Conservation (phyloP, 2,888 invertebrate species). For the Brenthis daphne region DNA sequence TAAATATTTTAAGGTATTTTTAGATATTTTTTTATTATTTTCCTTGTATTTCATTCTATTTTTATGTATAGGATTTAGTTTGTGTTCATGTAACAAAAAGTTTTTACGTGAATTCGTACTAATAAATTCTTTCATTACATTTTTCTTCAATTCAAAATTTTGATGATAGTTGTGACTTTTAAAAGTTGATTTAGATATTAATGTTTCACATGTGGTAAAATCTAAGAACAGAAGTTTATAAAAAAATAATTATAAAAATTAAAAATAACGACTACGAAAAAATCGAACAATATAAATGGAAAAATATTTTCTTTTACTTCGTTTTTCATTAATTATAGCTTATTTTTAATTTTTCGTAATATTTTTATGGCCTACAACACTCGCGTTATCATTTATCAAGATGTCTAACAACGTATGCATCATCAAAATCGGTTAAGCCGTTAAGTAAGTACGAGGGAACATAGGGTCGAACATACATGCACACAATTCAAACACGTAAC, state of each 20-base stretch:
- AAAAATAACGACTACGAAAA: background rate
- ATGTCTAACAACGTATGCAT: no score
- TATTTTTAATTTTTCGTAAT: no score
- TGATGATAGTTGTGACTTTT: slow-evolving; percentile 29
- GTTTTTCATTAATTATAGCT: no score
- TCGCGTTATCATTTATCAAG: no score
- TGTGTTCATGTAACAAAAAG: slow-evolving; percentile 40
- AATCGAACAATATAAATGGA: background rate
- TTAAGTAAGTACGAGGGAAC: no score
- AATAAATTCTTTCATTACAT: slow-evolving; percentile 24
- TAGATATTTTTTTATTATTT: slow-evolving; percentile 2
- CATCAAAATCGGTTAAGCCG: no score
- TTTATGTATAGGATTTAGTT: background rate
- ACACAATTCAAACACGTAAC: no score
- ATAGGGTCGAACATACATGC: no score
- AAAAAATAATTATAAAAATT: slow-evolving; percentile 34
- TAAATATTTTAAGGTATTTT: background rate
- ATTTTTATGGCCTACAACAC: no score
- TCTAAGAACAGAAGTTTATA: background rate
- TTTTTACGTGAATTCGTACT: slow-evolving; percentile 52
- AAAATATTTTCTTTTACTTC: no score
- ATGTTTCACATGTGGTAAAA: slow-evolving; percentile 4
- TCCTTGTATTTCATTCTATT: background rate
- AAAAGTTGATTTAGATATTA: slow-evolving; percentile 21
- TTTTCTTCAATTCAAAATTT: slow-evolving; percentile 28